These are phyloP conservation scores for Anoplolepis gracilipes DNA, from an alignment of 1,140 invertebrate species.

Conservation along the genomic window DNA sequence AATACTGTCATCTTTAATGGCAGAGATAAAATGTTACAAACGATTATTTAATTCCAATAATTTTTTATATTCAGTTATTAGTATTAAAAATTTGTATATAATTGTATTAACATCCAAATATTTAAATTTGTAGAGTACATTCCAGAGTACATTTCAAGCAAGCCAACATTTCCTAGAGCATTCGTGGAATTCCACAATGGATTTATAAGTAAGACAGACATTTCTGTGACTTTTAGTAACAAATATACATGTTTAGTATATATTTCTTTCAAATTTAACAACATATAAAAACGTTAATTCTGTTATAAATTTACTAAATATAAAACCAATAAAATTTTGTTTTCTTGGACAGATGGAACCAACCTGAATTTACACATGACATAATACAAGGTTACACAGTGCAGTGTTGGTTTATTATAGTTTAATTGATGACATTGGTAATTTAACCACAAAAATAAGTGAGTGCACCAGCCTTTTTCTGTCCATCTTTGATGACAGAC, in stretches of 20 bases:
- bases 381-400: conserved; percentile 91
- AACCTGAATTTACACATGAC: too few species aligned
- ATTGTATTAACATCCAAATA: conserved; percentile 18
- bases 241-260: not conserved
- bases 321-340: not conserved
- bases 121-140: conserved; percentile 90
- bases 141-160: conserved; percentile 90
- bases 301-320: not conserved
- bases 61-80: too few species aligned
- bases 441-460: too few species aligned
- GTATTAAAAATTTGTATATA: too few species aligned
- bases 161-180: conserved; percentile 89
- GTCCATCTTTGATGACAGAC: too few species aligned
- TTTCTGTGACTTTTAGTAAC: conserved; percentile 86
- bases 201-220: too few species aligned
- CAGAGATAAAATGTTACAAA: too few species aligned
- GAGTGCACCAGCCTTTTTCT: too few species aligned
- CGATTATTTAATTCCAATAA: too few species aligned
- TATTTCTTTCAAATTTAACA: not conserved
- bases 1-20: too few species aligned
- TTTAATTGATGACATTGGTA: too few species aligned
- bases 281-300: not conserved
- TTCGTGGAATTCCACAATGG: conserved; percentile 87
- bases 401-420: conserved; percentile 89
- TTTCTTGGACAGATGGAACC: conserved; percentile 89